phyloP scores from a whole-genome alignment of 2,113 vertebrate genomes.

The Otus sunia region DNA sequence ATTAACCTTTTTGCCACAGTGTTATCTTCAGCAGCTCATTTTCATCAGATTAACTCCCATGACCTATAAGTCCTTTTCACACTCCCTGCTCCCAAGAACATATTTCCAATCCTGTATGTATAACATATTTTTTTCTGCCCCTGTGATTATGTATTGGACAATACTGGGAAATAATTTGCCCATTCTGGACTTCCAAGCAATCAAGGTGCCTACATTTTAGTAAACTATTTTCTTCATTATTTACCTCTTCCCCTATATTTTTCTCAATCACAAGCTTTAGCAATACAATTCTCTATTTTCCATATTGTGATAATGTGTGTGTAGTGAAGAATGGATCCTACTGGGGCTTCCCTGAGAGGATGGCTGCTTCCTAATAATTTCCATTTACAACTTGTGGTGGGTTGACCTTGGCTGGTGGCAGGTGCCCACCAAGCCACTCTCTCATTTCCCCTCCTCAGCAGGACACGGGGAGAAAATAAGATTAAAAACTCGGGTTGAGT shows the following conservation, averaged over 20 bases:
- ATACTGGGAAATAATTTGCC: neutral
- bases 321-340: neutral
- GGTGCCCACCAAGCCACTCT: neutral
- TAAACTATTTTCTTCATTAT: neutral
- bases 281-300: neutral
- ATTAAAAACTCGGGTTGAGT: neutral
- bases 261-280: neutral
- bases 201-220: neutral
- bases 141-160: neutral
- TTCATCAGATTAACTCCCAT: conserved; percentile 45
- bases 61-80: neutral
- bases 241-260: neutral
- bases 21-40: conserved; percentile 62
- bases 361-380: neutral
- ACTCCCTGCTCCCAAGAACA: neutral
- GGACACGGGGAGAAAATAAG: neutral
- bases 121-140: neutral
- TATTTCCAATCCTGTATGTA: neutral
- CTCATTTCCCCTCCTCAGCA: neutral
- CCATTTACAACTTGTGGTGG: neutral
- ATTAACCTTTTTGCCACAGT: conserved; percentile 55
- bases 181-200: neutral
- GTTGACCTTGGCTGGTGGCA: neutral
- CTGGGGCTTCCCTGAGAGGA: neutral
- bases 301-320: neutral